Evolutionary conservation across 2,113 vertebrate genomes (phyloP).

Genomic region (Stercorarius parasiticus): DNA sequence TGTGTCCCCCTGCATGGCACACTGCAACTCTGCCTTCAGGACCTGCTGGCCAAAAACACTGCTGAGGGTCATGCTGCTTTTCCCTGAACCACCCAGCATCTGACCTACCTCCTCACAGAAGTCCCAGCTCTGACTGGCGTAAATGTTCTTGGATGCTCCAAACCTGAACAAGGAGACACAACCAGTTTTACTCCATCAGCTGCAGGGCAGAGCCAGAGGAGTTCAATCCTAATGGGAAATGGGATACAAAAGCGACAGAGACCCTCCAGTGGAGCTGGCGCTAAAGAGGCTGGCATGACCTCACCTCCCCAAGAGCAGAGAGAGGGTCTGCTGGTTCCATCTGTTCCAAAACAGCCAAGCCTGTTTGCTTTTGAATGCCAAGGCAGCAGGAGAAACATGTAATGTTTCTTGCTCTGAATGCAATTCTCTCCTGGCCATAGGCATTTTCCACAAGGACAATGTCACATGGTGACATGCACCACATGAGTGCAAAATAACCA

Average conservation of each 20-base stretch:
- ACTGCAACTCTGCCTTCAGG: neutral
- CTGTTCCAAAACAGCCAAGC: neutral
- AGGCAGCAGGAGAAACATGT: neutral
- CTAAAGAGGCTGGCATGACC: neutral
- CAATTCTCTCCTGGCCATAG: neutral
- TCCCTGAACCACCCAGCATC: neutral
- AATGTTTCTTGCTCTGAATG: neutral
- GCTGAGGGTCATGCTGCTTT: rapidly evolving
- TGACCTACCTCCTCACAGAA: constrained; percentile 87
- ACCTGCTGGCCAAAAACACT: neutral
- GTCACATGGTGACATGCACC: neutral
- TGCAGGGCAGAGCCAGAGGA: neutral
- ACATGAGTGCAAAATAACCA: neutral
- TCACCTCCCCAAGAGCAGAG: neutral
- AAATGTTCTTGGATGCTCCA: constrained; percentile 82
- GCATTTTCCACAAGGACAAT: neutral
- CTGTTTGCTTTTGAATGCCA: neutral
- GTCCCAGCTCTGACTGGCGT: constrained; percentile 75
- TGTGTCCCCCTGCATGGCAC: rapidly evolving
- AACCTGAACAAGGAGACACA: constrained; percentile 73
- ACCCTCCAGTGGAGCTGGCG: neutral
- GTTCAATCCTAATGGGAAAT: neutral
- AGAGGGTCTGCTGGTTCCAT: neutral
- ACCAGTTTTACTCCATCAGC: neutral
- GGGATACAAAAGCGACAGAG: neutral